These are phyloP conservation scores for Agrypnia vestita DNA, from an alignment of 1,140 invertebrate genomes.

Conservation along the genomic window DNA sequence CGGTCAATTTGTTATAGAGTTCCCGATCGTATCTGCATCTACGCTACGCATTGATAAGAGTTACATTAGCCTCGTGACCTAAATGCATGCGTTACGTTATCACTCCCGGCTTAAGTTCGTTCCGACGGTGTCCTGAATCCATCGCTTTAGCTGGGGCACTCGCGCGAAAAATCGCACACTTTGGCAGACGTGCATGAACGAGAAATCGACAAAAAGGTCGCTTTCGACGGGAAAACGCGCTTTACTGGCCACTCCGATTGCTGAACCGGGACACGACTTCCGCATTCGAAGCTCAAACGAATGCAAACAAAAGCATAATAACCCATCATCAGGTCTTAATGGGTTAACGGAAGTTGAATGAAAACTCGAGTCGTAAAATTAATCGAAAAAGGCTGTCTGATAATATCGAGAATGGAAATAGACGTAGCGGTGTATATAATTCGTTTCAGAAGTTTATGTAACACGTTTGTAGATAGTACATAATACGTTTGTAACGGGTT, in stretches of 20 bases:
- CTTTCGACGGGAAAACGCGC: slow-evolving; percentile 9
- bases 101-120: neutral
- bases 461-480: no score
- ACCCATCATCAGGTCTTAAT: slow-evolving; percentile 34
- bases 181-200: neutral
- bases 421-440: neutral
- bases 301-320: slow-evolving; percentile 34
- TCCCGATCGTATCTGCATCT: slow-evolving; percentile 21
- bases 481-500: no score
- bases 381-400: slow-evolving; percentile 32
- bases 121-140: neutral
- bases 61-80: slow-evolving; percentile 38
- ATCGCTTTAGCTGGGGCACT: neutral
- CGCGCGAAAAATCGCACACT: neutral
- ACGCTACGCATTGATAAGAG: slow-evolving; percentile 36
- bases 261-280: neutral
- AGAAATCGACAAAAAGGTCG: neutral
- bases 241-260: neutral
- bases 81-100: slow-evolving; percentile 39
- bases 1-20: neutral
- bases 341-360: slow-evolving; percentile 34
- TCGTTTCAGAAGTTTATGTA: no score
- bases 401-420: neutral
- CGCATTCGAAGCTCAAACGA: neutral
- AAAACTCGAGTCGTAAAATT: slow-evolving; percentile 36